Evolutionary conservation across 2,888 invertebrate genomes (phyloP).

Genomic region (Merodon equestris): DNA sequence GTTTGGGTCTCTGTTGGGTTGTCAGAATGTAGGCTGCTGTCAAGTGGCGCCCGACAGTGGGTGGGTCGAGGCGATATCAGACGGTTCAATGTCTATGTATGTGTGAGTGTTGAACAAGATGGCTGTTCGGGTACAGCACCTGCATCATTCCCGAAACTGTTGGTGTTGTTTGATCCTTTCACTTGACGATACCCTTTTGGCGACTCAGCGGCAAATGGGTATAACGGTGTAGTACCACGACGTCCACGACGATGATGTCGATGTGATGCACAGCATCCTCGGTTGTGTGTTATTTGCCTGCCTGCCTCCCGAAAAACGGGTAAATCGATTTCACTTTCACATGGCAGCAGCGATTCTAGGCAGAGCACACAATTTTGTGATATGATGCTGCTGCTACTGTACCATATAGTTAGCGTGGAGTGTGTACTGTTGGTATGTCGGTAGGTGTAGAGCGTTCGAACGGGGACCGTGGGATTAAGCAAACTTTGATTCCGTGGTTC

Average conservation of each 20-base stretch:
- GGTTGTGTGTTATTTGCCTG: constrained; percentile 42
- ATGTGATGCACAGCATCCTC: constrained; percentile 51
- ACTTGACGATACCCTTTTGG: constrained; percentile 68
- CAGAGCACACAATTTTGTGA: constrained; percentile 27
- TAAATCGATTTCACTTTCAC: constrained; percentile 68
- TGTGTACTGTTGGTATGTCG: constrained; percentile 24
- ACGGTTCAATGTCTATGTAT: constrained; percentile 13
- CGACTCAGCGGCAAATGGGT: constrained; percentile 40
- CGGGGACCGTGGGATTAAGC: constrained; percentile 56
- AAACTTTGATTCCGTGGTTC: constrained; percentile 59
- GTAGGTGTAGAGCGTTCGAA: constrained; percentile 27
- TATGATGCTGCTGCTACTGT: no score
- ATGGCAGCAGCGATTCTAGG: constrained; percentile 48
- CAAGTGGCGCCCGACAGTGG: constrained; percentile 17
- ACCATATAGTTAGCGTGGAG: constrained; percentile 12
- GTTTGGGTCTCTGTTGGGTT: constrained; percentile 63
- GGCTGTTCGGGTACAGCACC: constrained; percentile 58
- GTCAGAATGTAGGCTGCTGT: constrained; percentile 57
- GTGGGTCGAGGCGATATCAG: constrained; percentile 37
- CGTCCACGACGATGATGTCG: constrained; percentile 56
- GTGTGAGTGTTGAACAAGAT: constrained; percentile 53
- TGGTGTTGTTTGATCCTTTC: constrained; percentile 61
- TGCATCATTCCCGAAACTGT: constrained; percentile 49
- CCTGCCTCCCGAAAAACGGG: constrained; percentile 67
- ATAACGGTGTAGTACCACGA: constrained; percentile 1